These are phyloP conservation scores for Bedellia somnulentella DNA, from an alignment of 2,888 invertebrate genomes.

Conservation along the genomic window DNA sequence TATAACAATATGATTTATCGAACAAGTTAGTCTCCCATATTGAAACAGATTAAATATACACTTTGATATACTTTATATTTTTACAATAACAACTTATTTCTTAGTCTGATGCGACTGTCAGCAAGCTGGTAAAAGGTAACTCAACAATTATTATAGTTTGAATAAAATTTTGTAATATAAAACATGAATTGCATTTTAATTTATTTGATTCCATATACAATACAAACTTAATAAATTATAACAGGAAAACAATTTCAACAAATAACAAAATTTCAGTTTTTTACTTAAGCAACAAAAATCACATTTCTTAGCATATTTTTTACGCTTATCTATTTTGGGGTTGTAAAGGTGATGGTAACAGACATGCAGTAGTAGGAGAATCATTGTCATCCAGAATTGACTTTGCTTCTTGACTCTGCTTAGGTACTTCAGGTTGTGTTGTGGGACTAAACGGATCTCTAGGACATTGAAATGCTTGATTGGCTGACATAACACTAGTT, in stretches of 20 bases:
- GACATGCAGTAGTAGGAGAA: slow-evolving; percentile 42
- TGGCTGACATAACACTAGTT: not conserved
- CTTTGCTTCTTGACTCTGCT: slow-evolving; percentile 9
- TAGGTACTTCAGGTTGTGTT: slow-evolving; percentile 12
- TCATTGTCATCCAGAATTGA: slow-evolving; percentile 43
- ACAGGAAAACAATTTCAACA: not conserved
- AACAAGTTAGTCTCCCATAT: too few relatives aligned
- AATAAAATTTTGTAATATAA: slow-evolving; percentile 49
- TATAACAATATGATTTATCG: too few relatives aligned
- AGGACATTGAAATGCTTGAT: not conserved
- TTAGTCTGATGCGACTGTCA: too few relatives aligned
- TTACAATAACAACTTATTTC: too few relatives aligned
- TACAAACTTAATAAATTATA: too few relatives aligned
- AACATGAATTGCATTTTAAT: too few relatives aligned
- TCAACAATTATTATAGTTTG: slow-evolving; percentile 39
- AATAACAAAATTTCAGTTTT: slow-evolving; percentile 16
- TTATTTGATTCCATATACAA: too few relatives aligned
- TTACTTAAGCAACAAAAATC: too few relatives aligned
- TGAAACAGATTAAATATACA: too few relatives aligned
- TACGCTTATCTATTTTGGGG: slow-evolving; percentile 33
- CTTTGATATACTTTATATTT: too few relatives aligned
- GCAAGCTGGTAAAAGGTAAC: slow-evolving; percentile 29
- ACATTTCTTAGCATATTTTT: too few relatives aligned
- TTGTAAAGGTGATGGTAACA: slow-evolving; percentile 62
- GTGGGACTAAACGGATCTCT: slow-evolving; percentile 16